Evolutionary conservation across 2,888 invertebrate species (phyloP).

Genomic region (Ennomos erosarius): DNA sequence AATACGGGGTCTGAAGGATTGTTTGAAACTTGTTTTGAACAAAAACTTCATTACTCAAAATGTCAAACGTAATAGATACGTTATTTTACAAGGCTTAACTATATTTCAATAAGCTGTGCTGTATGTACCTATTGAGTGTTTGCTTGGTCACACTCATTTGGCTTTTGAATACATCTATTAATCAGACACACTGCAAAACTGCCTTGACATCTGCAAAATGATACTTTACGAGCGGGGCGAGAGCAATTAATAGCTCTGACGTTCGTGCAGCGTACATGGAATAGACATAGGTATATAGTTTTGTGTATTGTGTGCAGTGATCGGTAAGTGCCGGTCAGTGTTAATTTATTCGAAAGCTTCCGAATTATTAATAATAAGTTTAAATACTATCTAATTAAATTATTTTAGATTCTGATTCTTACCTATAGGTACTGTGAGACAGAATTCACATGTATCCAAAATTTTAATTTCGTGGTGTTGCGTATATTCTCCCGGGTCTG

Average conservation of each 20-base stretch:
- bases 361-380: too few relatives aligned
- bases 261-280: conserved; percentile 8
- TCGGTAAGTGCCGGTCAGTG: too few relatives aligned
- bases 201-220: conserved; percentile 38
- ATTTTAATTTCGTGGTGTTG: too few relatives aligned
- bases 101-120: conserved; percentile 24
- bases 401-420: too few relatives aligned
- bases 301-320: too few relatives aligned
- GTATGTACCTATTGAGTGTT: conserved; percentile 22
- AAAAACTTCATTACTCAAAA: conserved; percentile 25
- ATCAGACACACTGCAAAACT: conserved; percentile 26
- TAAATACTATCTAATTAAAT: too few relatives aligned
- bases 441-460: too few relatives aligned
- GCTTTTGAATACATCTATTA: conserved; percentile 31
- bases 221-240: conserved; percentile 29
- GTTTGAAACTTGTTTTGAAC: conserved; percentile 18
- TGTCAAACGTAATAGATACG: conserved; percentile 27
- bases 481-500: too few relatives aligned
- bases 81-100: conserved; percentile 18
- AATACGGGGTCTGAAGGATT: conserved; percentile 10
- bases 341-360: too few relatives aligned
- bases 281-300: too few relatives aligned
- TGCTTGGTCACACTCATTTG: conserved; percentile 28
- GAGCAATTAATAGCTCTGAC: conserved; percentile 23
- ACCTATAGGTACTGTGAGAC: too few relatives aligned